Percentiles rank a stretch among this genome's conserved stretches.
phyloP scores from a whole-genome alignment of 1,140 invertebrate species.

The Lutraria rhynchaena region DNA sequence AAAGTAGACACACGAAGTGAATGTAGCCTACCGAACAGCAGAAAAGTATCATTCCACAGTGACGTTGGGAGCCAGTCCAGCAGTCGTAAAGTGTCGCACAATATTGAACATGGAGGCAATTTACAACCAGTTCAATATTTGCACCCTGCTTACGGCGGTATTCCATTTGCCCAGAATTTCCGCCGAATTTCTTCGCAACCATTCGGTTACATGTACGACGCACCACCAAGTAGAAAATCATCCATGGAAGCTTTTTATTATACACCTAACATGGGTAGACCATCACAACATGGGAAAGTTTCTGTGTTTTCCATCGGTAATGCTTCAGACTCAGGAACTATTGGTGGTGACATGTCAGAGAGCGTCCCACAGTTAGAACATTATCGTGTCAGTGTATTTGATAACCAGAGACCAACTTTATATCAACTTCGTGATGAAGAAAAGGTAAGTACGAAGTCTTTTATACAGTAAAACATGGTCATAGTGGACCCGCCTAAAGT shows the following conservation, averaged over 20 bases:
- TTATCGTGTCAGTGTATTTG: constrained; percentile 48
- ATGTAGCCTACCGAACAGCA: not conserved
- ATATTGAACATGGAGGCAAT: not conserved
- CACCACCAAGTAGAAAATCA: constrained; percentile 24
- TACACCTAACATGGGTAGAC: not conserved
- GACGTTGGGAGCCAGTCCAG: constrained; percentile 9
- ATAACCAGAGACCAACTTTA: constrained; percentile 53
- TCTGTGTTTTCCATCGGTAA: constrained; percentile 51
- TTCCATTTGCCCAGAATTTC: constrained; percentile 22
- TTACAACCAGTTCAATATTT: constrained; percentile 9
- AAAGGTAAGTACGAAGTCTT: constrained; percentile 14
- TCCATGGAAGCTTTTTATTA: constrained; percentile 45
- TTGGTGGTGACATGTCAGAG: constrained; percentile 16
- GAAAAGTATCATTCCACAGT: constrained; percentile 50
- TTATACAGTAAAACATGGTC: no score
- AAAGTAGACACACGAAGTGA: constrained; percentile 12
- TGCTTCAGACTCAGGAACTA: constrained; percentile 20
- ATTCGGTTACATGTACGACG: not conserved
- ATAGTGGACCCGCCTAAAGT: no score
- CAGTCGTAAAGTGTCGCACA: constrained; percentile 38
- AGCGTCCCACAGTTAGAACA: constrained; percentile 35
- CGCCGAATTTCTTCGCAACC: constrained; percentile 24
- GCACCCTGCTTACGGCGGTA: constrained; percentile 41
- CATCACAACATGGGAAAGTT: constrained; percentile 32
- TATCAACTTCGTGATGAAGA: constrained; percentile 52